Percentiles rank a stretch among this genome's conserved stretches.
phyloP scores from a whole-genome alignment of 2,797 vertebrate genomes.

The Sebastes dallii region DNA sequence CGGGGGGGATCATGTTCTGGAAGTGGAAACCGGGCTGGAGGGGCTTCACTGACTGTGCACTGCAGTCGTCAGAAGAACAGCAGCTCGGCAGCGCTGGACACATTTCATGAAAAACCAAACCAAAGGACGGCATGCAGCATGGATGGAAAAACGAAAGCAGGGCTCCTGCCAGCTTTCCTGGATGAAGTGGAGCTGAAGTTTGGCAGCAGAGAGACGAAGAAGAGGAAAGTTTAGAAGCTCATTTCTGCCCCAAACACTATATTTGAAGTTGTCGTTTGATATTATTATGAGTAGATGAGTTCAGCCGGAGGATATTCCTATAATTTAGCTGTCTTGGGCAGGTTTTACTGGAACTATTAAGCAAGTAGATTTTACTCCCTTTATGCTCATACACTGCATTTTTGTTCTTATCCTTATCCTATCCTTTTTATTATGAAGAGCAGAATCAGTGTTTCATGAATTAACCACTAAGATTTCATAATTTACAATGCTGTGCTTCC shows the following conservation, averaged over 20 bases:
- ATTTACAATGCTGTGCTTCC: constrained; percentile 1
- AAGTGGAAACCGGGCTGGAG: constrained; percentile 56
- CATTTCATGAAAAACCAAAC: constrained; percentile 65
- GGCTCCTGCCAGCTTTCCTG: constrained; percentile 57
- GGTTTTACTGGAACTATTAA: constrained; percentile 46
- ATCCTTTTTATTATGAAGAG: constrained; percentile 21
- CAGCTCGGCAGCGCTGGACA: constrained; percentile 46
- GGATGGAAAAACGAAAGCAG: constrained; percentile 65
- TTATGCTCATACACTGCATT: constrained; percentile 10
- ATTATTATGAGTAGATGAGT: constrained; percentile 23
- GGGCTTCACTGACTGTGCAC: constrained; percentile 37
- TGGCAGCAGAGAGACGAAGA: constrained; percentile 55
- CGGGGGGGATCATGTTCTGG: constrained; percentile 60
- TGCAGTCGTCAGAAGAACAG: constrained; percentile 38
- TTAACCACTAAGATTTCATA: constrained; percentile 19
- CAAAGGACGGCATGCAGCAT: constrained; percentile 50
- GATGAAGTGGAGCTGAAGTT: constrained; percentile 46
- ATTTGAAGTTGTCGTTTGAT: constrained; percentile 42
- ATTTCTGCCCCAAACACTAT: constrained; percentile 40
- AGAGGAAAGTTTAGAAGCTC: constrained; percentile 55
- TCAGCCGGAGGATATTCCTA: constrained; percentile 44
- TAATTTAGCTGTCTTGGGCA: constrained; percentile 14
- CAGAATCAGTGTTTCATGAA: not conserved
- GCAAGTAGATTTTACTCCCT: not conserved
- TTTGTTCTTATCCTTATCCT: constrained; percentile 9